These are phyloP conservation scores for Euplagia quadripunctaria DNA, from an alignment of 2,888 invertebrate genomes.

Conservation along the genomic window DNA sequence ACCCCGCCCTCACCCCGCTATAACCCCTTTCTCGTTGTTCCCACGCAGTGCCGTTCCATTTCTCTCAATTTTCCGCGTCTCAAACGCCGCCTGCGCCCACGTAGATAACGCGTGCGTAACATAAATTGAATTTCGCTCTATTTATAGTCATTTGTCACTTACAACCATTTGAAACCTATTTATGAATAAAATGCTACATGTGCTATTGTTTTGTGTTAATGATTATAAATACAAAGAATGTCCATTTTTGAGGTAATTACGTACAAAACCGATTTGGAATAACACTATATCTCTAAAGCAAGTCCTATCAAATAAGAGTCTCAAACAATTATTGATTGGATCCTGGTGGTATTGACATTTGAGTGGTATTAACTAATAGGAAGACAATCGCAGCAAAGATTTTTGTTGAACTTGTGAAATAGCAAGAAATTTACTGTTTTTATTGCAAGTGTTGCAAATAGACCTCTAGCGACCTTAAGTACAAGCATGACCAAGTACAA, in stretches of 20 bases:
- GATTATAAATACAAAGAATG: background rate
- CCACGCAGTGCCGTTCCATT: conserved; percentile 58
- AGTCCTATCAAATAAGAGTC: background rate
- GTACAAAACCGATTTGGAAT: background rate
- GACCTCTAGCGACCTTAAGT: no score
- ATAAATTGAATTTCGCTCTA: conserved; percentile 64
- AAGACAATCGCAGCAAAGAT: background rate
- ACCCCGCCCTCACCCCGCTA: conserved; percentile 20
- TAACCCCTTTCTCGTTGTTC: conserved; percentile 21
- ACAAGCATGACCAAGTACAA: no score
- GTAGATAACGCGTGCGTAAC: conserved; percentile 65
- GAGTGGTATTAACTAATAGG: background rate
- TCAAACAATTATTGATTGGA: no score
- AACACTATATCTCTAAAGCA: background rate
- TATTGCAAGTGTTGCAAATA: no score
- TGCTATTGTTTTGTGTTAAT: background rate
- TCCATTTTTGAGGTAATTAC: background rate
- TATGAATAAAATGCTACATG: conserved; percentile 11
- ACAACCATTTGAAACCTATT: conserved; percentile 21
- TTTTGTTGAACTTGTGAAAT: background rate
- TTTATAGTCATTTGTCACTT: conserved; percentile 51
- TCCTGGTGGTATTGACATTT: no score
- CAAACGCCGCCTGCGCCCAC: conserved; percentile 71
- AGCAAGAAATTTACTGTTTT: no score
- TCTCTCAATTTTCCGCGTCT: conserved; percentile 78